These are phyloP conservation scores for Eubasilissa regina DNA, from an alignment of 1,140 invertebrate species.

Conservation along the genomic window DNA sequence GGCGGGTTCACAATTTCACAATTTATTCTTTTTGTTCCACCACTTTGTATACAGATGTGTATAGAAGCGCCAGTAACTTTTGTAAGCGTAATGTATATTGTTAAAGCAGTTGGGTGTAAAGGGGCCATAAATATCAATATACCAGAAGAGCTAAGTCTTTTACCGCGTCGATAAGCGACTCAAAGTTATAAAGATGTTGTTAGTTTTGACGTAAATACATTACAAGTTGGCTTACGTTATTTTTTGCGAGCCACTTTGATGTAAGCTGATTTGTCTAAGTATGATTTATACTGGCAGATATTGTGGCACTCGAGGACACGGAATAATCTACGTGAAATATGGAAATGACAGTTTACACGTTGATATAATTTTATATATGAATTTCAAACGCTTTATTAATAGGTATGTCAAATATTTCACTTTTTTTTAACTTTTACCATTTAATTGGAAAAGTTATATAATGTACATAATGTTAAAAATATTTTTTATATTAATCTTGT, in stretches of 20 bases:
- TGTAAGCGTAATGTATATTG: slow-evolving; percentile 39
- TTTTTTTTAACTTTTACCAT: too few relatives aligned
- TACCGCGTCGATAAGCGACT: slow-evolving; percentile 37
- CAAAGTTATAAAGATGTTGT: slow-evolving; percentile 41
- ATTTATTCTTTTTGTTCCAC: slow-evolving; percentile 14
- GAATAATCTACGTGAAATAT: background rate
- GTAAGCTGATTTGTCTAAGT: slow-evolving; percentile 41
- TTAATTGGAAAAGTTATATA: too few relatives aligned
- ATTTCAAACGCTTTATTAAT: too few relatives aligned
- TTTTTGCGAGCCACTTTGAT: background rate
- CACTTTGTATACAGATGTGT: background rate
- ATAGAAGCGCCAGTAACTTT: slow-evolving; percentile 5
- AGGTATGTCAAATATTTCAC: too few relatives aligned
- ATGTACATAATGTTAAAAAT: too few relatives aligned
- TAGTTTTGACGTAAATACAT: slow-evolving; percentile 40
- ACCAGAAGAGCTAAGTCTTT: slow-evolving; percentile 33
- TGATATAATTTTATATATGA: too few relatives aligned
- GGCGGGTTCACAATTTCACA: background rate
- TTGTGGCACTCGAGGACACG: background rate
- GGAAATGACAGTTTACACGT: background rate
- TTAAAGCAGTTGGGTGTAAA: slow-evolving; percentile 34
- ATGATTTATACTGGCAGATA: slow-evolving; percentile 15
- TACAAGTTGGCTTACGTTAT: slow-evolving; percentile 12
- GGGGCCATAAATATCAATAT: slow-evolving; percentile 42
- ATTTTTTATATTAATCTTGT: too few relatives aligned